Percentiles rank a stretch among this genome's conserved stretches.
Conservation (phyloP, 2,888 invertebrate genomes). For the Thyatira batis region DNA sequence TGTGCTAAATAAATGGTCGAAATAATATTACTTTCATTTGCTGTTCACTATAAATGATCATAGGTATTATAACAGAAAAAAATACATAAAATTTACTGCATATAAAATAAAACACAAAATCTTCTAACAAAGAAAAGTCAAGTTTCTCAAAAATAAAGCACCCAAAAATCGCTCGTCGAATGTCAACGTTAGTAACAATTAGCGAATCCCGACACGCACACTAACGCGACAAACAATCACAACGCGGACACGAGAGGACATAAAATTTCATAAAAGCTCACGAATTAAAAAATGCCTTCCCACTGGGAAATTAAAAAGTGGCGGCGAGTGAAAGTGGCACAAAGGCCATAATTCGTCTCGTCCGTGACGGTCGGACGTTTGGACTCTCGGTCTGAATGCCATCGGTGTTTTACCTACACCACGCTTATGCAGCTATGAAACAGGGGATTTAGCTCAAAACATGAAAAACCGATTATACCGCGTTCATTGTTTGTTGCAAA, state of each 20-base stretch:
- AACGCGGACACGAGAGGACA: slow-evolving; percentile 53
- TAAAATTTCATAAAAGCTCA: slow-evolving; percentile 72
- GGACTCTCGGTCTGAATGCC: slow-evolving; percentile 53
- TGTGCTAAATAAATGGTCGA: too few relatives aligned
- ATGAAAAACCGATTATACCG: slow-evolving; percentile 72
- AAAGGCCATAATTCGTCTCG: slow-evolving; percentile 76
- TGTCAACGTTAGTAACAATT: slow-evolving; percentile 47
- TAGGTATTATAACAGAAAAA: too few relatives aligned
- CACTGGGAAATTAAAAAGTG: slow-evolving; percentile 73
- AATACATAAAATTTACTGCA: background rate
- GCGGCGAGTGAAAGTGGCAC: slow-evolving; percentile 70
- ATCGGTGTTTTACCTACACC: slow-evolving; percentile 33
- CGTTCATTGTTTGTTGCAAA: slow-evolving; percentile 61
- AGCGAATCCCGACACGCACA: slow-evolving; percentile 46
- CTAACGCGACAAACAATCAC: slow-evolving; percentile 51
- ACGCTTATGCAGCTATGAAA: slow-evolving; percentile 41
- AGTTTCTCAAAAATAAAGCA: slow-evolving; percentile 28
- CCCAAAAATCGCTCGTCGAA: slow-evolving; percentile 27
- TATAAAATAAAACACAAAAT: background rate
- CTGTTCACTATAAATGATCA: too few relatives aligned
- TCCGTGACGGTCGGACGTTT: slow-evolving; percentile 59
- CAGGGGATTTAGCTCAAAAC: slow-evolving; percentile 66
- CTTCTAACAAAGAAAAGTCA: slow-evolving; percentile 22
- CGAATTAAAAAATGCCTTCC: slow-evolving; percentile 74
- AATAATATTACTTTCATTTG: too few relatives aligned